Conservation (phyloP, 2,888 invertebrate species). For the Aethes cnicana region DNA sequence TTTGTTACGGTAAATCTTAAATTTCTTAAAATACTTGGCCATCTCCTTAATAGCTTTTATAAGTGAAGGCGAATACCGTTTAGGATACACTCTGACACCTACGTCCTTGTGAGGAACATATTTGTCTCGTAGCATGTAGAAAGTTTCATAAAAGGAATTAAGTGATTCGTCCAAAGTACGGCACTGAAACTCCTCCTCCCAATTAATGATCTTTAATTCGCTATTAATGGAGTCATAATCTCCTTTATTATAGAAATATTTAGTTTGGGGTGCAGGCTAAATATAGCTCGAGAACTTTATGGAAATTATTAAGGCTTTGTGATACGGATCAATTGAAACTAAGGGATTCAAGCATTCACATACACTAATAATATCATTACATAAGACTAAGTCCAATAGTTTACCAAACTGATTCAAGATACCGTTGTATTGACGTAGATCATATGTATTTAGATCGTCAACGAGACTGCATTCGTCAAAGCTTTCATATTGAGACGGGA, state of each 20-base stretch:
- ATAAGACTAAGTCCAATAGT: slow-evolving; percentile 28
- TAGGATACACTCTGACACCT: not conserved
- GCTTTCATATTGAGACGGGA: not conserved
- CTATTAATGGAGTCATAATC: slow-evolving; percentile 16
- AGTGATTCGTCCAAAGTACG: slow-evolving; percentile 7
- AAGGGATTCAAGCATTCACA: not conserved
- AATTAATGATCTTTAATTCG: slow-evolving; percentile 3
- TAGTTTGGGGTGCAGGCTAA: slow-evolving; percentile 4
- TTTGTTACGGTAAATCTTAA: not conserved
- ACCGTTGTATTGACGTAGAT: slow-evolving; percentile 8
- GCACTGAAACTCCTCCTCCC: not conserved
- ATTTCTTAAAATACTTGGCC: slow-evolving; percentile 3
- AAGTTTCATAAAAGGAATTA: slow-evolving; percentile 16
- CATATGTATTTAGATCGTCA: not conserved
- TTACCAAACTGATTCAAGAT: slow-evolving; percentile 1
- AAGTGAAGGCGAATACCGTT: not conserved
- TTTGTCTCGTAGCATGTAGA: slow-evolving; percentile 4
- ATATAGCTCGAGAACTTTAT: not conserved
- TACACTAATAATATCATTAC: slow-evolving; percentile 7
- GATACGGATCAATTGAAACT: slow-evolving; percentile 23
- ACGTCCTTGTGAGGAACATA: not conserved
- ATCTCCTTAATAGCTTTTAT: slow-evolving; percentile 1
- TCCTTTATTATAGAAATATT: slow-evolving; percentile 21
- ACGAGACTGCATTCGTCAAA: not conserved
- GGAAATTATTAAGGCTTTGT: slow-evolving; percentile 21